Percentiles rank a stretch among this genome's conserved stretches.
Conservation (phyloP, 2,113 vertebrate genomes). For the Chiloscyllium plagiosum region DNA sequence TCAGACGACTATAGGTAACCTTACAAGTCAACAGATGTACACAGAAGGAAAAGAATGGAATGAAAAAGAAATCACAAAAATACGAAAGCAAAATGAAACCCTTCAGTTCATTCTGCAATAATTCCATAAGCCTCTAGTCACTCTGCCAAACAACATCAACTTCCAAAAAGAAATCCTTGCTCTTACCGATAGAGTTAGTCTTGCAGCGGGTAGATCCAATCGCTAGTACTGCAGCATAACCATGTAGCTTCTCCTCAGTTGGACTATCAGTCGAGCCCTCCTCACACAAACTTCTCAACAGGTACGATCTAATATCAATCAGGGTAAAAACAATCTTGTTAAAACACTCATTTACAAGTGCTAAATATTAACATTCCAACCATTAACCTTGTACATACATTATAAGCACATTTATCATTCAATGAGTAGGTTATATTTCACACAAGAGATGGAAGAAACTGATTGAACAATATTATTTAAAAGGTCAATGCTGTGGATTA, state of each 20-base stretch:
- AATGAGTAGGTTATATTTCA: neutral
- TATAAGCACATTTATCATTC: neutral
- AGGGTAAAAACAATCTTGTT: neutral
- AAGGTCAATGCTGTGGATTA: neutral
- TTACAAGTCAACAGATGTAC: neutral
- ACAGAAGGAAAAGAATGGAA: neutral
- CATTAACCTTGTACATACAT: neutral
- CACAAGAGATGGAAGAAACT: neutral
- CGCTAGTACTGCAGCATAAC: slow-evolving; percentile 84
- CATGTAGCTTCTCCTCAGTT: slow-evolving; percentile 78
- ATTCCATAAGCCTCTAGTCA: neutral
- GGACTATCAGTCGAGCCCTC: slow-evolving; percentile 68
- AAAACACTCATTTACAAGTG: neutral
- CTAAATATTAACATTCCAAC: neutral
- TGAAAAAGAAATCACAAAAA: neutral
- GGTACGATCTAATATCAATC: slow-evolving; percentile 69
- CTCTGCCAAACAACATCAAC: neutral
- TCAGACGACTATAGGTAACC: neutral
- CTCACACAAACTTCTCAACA: slow-evolving; percentile 84
- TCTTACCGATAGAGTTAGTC: slow-evolving; percentile 78
- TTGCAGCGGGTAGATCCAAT: slow-evolving; percentile 89
- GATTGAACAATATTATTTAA: neutral
- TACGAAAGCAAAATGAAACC: neutral
- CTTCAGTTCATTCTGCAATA: neutral
- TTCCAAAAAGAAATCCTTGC: neutral